These are phyloP conservation scores for Neocrepidodera transversa DNA, from an alignment of 2,888 invertebrate species.

Conservation along the genomic window DNA sequence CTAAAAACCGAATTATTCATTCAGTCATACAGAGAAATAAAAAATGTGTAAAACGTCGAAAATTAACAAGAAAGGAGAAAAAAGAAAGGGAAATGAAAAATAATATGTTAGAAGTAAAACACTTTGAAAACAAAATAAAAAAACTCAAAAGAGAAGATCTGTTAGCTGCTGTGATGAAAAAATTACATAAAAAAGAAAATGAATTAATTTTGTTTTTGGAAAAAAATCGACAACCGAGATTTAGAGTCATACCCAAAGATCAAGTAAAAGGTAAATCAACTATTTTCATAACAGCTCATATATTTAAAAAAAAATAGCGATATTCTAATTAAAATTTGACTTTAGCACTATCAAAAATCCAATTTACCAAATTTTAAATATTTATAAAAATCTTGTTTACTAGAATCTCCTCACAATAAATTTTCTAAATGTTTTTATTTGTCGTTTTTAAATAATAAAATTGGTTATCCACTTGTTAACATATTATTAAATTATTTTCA, in stretches of 20 bases:
- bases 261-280: constrained; percentile 25
- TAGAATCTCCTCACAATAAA: too few relatives aligned
- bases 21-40: neutral
- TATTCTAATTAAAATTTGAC: too few relatives aligned
- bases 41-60: constrained; percentile 4
- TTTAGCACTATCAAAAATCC: too few relatives aligned
- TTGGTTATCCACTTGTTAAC: neutral
- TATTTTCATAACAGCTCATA: too few relatives aligned
- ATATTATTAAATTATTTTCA: constrained; percentile 22
- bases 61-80: constrained; percentile 13
- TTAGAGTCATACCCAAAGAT: constrained; percentile 28
- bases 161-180: constrained; percentile 28
- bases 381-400: too few relatives aligned
- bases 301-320: too few relatives aligned
- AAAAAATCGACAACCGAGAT: constrained; percentile 25
- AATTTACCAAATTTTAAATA: too few relatives aligned
- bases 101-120: constrained; percentile 15
- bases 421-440: neutral
- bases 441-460: neutral
- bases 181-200: constrained; percentile 31
- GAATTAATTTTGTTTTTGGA: constrained; percentile 23
- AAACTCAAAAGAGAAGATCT: constrained; percentile 28
- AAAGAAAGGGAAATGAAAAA: constrained; percentile 5
- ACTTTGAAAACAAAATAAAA: constrained; percentile 27
- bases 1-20: too few relatives aligned